Base-by-base conservation (phyloP, 2,888 invertebrate genomes). In the Coleophora deauratella region DNA sequence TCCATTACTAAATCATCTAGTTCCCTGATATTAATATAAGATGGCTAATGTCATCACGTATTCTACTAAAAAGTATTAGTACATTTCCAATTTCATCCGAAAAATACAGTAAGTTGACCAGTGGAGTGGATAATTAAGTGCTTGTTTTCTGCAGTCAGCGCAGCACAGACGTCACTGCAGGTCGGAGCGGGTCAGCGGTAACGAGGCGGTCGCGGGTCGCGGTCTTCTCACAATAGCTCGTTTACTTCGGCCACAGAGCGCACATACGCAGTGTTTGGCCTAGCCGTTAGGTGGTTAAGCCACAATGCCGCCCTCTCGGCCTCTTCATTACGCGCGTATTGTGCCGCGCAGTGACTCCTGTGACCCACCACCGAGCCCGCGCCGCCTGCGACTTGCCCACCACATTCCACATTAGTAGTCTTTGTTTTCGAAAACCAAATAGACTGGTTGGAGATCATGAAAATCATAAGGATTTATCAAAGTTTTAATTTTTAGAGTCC, bases 251-350 rank as follows among this genome's bases (percentile, higher is more conserved):
- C 21, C 21, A 21, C 21, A 21, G 21, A 21, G 21, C 21, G 21
- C 3, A 6, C 6, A 21, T 21, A 21, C 21, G 6, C 21, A 6
- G 7, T 31, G 31, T 31, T 10, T 11, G 31, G 31, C n/a, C 31
- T 31, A 31, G 21, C 21, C 21, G 21, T 31, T 28, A 28, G 35
- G 35, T 21, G 30, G 31, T 31, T 11, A 72, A 68, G 56, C 54
- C 66, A 82, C 79, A 82, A 82, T 73, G 68, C 77, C 79, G 78
- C 80, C 80, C 74, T 75, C 75, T 66, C 69, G 64, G 75, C 75
- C 74, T 84, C 85, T 85, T 86, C 85, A 86, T 86, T 86, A 85
- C 85, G 85, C 84, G 76, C 58, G 69, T 77, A 85, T 86, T 86
- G 85, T 86, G 60, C 35, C 41, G 41, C 37, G 57, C 61, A 63